A percentile compares a stretch with the other conserved stretches of the same genome.
phyloP scores from a whole-genome alignment of 2,888 invertebrate genomes.

The Drosophila infuscata region DNA sequence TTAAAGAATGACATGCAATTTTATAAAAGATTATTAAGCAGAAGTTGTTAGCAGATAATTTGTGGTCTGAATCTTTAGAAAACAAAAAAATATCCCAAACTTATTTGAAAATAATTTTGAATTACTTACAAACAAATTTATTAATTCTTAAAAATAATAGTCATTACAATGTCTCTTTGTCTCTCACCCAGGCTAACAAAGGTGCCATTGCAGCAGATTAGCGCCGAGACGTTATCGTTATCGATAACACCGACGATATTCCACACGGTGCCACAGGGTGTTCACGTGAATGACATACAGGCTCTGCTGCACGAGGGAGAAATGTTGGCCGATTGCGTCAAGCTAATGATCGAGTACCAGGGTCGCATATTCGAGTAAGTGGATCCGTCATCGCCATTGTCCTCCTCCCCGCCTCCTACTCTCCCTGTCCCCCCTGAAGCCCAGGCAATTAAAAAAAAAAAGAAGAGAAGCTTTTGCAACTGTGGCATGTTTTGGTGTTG shows the following conservation, averaged over 20 bases:
- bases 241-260: conserved; percentile 84
- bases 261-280: conserved; percentile 79
- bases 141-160: no score
- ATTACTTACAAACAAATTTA: no score
- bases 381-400: conserved; percentile 14
- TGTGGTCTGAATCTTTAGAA: background rate
- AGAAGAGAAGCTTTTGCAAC: conserved; percentile 36
- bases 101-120: no score
- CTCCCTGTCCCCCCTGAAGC: background rate
- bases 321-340: conserved; percentile 81
- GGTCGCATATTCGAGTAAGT: conserved; percentile 84
- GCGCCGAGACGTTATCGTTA: conserved; percentile 82
- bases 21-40: background rate
- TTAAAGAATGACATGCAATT: background rate
- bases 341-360: conserved; percentile 83
- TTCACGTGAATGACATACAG: conserved; percentile 79
- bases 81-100: no score
- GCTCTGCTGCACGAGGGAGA: conserved; percentile 80
- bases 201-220: conserved; percentile 83
- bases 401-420: background rate
- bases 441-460: background rate
- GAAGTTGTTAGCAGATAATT: background rate
- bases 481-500: conserved; percentile 49
- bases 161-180: background rate
- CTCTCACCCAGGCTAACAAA: conserved; percentile 78